Conservation (phyloP, 2,888 invertebrate genomes). For the Drosophila niveifrons region DNA sequence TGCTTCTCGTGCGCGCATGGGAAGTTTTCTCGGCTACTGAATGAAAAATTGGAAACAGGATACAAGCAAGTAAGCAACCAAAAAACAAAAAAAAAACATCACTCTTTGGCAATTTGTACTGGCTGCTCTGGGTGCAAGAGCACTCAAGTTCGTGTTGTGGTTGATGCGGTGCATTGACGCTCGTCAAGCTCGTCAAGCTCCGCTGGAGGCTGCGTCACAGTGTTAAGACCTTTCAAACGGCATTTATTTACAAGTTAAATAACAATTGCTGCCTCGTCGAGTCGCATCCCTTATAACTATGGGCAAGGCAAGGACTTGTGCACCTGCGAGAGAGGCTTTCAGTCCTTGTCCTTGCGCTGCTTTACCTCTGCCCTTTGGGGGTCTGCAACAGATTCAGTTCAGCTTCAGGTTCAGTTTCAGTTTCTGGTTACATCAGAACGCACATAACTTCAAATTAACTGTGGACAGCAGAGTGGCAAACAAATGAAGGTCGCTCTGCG, state of each 20-base stretch:
- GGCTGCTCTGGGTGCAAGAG: slow-evolving; percentile 49
- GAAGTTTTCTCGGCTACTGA: slow-evolving; percentile 63
- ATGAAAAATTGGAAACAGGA: slow-evolving; percentile 76
- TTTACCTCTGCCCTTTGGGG: slow-evolving; percentile 44
- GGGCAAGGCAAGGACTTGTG: slow-evolving; percentile 48
- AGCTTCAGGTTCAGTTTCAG: not conserved
- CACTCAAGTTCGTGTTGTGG: slow-evolving; percentile 51
- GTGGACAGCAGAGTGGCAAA: slow-evolving; percentile 23
- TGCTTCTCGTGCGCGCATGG: slow-evolving; percentile 47
- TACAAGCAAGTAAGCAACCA: no score
- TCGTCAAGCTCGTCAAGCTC: slow-evolving; percentile 11
- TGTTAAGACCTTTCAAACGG: not conserved
- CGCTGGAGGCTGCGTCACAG: not conserved
- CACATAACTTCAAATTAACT: slow-evolving; percentile 76
- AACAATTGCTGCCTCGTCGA: slow-evolving; percentile 4
- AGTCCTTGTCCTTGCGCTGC: slow-evolving; percentile 16
- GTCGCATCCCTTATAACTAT: slow-evolving; percentile 28
- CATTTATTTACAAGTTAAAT: slow-evolving; percentile 3
- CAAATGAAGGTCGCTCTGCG: slow-evolving; percentile 37
- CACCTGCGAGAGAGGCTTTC: slow-evolving; percentile 41
- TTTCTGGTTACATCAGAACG: slow-evolving; percentile 65
- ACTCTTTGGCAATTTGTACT: slow-evolving; percentile 49
- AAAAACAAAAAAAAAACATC: no score
- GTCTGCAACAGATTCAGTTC: slow-evolving; percentile 23
- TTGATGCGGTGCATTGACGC: slow-evolving; percentile 8